Evolutionary conservation across 92 coral and sea anemone genomes (phyloP).

Genomic region (Heteractis magnifica): DNA sequence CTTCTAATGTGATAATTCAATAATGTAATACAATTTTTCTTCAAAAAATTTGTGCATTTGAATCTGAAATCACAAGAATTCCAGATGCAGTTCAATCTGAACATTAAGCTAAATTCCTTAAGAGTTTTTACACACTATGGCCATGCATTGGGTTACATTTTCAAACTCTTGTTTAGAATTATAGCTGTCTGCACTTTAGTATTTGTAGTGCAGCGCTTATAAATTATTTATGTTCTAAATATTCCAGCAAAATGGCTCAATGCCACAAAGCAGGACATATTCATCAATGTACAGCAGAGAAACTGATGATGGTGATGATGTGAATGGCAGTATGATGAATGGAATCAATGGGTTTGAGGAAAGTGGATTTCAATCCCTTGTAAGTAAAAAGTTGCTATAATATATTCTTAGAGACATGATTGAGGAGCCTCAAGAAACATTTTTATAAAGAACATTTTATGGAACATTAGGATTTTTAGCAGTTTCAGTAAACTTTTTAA

Average conservation of each 20-base stretch:
- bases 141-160: not conserved
- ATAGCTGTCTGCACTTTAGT: not conserved
- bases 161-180: not conserved
- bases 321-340: conserved; percentile 46
- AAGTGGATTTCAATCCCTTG: conserved; percentile 8
- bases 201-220: not conserved
- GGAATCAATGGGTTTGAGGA: conserved; percentile 59
- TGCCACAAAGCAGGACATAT: conserved; percentile 17
- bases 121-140: not conserved
- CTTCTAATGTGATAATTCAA: no score
- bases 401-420: not conserved
- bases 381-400: not conserved
- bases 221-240: not conserved
- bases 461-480: no score
- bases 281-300: conserved; percentile 48
- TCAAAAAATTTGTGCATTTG: no score
- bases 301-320: conserved; percentile 17
- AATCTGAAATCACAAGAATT: no score
- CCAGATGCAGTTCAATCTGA: not conserved
- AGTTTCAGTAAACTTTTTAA: no score
- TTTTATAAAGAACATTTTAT: no score
- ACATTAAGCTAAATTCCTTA: not conserved
- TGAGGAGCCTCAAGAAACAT: no score
- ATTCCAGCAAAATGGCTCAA: conserved; percentile 44
- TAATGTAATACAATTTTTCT: no score